Base-by-base conservation (phyloP, 2,888 invertebrate species). In the Caenorhabditis panamensis region DNA sequence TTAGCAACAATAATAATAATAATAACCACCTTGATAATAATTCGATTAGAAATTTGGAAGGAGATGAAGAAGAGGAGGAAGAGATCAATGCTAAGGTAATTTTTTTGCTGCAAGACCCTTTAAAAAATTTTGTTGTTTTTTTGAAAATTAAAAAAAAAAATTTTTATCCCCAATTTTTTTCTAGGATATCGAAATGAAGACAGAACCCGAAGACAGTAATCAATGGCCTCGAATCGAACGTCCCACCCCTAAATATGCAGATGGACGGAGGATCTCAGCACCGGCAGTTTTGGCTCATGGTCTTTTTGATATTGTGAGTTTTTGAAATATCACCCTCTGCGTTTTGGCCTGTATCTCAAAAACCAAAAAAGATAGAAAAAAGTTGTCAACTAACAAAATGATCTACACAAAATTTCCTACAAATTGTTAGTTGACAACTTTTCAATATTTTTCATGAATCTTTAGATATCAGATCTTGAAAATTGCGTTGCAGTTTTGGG, bases 191-290 rank as follows among this genome's bases (percentile, higher is more conserved):
- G 66, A 75, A 31, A 66, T 75, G 59, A 75, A 75, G 26, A 59
- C 53, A 18, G 75, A 73, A 26, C 11, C 28, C 20, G 72, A 73
- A 58, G 63, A 56, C 11, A 20, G 11, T 0, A 44, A 53, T 6
- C 51, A 54, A 58, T 80, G 80, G 80, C 80, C 75, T 0, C 58
- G 79, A 2, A 82, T 84, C 47, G 82, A 84, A 22, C 81, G 84
- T 26, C 84, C 84, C 4, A 84, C 85, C 9, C 84, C 84, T 2
- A 84, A 82, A 41, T 83, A 85, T 54, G 82, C 87, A 11, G 86
- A 87, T 26, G 83, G 81, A 1, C 61, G 88, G n/a, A 66, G 88
- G 2, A 88, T 87, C 24, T 88, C 87, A 0, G 88, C 87, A 9
- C 88, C 88, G 8, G 88, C 87, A 0, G 82, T 86, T 11, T 77